Evolutionary conservation across 2,888 invertebrate species (phyloP).

Genomic region (Tenthredo livida): DNA sequence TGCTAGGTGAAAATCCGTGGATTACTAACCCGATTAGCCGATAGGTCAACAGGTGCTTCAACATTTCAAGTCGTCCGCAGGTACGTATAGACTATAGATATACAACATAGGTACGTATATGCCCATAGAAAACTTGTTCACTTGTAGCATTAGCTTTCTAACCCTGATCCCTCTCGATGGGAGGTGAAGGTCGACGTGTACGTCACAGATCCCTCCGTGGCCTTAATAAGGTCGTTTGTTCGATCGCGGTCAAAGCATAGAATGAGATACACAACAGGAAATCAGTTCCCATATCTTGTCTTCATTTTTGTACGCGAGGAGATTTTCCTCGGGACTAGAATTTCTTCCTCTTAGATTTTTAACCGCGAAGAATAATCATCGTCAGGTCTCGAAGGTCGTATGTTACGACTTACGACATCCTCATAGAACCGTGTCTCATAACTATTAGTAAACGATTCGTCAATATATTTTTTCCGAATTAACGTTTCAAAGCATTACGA

Average conservation of each 20-base stretch:
- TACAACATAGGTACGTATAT: background rate
- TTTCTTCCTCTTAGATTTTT: slow-evolving; percentile 1
- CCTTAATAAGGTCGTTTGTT: slow-evolving; percentile 48
- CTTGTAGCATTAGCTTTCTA: slow-evolving; percentile 63
- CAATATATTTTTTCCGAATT: background rate
- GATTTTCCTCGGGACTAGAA: slow-evolving; percentile 21
- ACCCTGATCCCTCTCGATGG: slow-evolving; percentile 64
- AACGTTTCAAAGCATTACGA: background rate
- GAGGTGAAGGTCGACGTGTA: slow-evolving; percentile 68
- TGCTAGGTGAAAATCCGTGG: slow-evolving; percentile 18
- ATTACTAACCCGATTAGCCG: slow-evolving; percentile 46
- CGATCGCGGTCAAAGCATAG: slow-evolving; percentile 34
- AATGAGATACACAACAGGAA: slow-evolving; percentile 25
- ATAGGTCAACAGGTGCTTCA: slow-evolving; percentile 46
- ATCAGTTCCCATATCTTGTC: slow-evolving; percentile 7
- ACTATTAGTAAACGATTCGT: background rate
- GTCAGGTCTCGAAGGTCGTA: background rate
- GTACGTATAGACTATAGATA: background rate
- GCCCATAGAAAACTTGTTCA: slow-evolving; percentile 2
- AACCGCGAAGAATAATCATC: background rate
- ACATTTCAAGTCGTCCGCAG: slow-evolving; percentile 1
- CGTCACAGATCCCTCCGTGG: slow-evolving; percentile 43
- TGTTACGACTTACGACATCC: slow-evolving; percentile 3
- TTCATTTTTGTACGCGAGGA: background rate
- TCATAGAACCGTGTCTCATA: background rate